These are phyloP conservation scores for Neotragus pygmaeus DNA, from an alignment of 2,113 vertebrate species.

Conservation along the genomic window DNA sequence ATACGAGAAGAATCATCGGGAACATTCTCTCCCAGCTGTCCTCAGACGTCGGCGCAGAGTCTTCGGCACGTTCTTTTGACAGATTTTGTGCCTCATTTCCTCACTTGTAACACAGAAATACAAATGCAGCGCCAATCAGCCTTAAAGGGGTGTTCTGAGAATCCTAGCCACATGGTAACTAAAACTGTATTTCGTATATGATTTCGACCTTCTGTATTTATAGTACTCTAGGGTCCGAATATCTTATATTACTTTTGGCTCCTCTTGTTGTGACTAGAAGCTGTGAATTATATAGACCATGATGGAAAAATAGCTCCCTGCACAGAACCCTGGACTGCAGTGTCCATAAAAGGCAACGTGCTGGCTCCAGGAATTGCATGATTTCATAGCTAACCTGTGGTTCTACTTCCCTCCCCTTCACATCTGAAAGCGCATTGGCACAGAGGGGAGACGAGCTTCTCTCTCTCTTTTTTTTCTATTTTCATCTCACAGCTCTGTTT, in stretches of 20 bases:
- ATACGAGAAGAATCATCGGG: neutral
- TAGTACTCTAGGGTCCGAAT: neutral
- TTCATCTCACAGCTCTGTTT: neutral
- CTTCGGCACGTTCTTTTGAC: neutral
- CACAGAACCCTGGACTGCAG: neutral
- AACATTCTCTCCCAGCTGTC: neutral
- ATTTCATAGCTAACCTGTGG: constrained; percentile 52
- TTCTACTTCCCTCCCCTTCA: neutral
- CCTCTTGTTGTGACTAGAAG: neutral
- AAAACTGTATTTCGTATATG: neutral
- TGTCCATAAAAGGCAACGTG: constrained; percentile 33
- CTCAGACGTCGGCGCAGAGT: neutral
- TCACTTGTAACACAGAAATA: constrained; percentile 4
- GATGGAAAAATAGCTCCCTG: constrained; percentile 41
- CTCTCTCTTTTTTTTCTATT: neutral
- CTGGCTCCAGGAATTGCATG: neutral
- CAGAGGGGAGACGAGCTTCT: neutral
- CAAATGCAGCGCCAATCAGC: neutral
- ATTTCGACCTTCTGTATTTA: neutral
- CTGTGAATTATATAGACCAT: constrained; percentile 13
- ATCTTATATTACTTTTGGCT: constrained; percentile 30
- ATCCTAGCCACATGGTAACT: neutral
- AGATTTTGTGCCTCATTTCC: constrained; percentile 58
- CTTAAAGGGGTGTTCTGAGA: neutral
- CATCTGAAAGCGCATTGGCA: neutral